phyloP scores from a whole-genome alignment of 2,113 vertebrate genomes.

The Eidolon helvum region DNA sequence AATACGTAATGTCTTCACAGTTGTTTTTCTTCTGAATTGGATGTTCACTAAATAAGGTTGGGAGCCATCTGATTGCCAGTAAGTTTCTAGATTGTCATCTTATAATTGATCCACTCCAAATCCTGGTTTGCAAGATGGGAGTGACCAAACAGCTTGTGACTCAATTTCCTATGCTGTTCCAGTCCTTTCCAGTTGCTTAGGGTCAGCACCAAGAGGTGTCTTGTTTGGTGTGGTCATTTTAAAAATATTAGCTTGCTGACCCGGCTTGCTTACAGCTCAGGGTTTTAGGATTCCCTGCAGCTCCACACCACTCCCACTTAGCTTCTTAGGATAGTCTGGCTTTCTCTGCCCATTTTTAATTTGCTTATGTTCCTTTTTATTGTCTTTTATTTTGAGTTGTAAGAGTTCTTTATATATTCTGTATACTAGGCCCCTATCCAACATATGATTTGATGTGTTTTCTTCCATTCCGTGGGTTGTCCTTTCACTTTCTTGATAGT shows the following conservation, averaged over 20 bases:
- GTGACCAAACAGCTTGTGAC: conserved; percentile 98
- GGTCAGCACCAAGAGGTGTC: conserved; percentile 97
- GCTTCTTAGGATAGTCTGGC: background rate
- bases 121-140: conserved; percentile 99
- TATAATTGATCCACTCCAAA: no score
- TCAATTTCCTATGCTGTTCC: conserved; percentile 98
- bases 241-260: conserved; percentile 13
- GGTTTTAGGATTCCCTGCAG: fast-evolving
- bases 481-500: background rate
- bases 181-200: conserved; percentile 97
- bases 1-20: conserved; percentile 97
- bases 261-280: background rate
- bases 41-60: no score
- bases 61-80: no score
- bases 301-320: conserved; percentile 47
- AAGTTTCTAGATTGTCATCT: no score
- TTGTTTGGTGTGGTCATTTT: conserved; percentile 96
- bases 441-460: background rate
- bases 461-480: background rate
- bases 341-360: background rate
- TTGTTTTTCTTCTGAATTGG: conserved; percentile 94
- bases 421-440: background rate
- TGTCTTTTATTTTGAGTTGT: background rate
- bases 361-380: background rate
- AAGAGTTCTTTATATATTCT: background rate